Conservation (phyloP, 2,113 vertebrate genomes). For the Malurus cyaneus region DNA sequence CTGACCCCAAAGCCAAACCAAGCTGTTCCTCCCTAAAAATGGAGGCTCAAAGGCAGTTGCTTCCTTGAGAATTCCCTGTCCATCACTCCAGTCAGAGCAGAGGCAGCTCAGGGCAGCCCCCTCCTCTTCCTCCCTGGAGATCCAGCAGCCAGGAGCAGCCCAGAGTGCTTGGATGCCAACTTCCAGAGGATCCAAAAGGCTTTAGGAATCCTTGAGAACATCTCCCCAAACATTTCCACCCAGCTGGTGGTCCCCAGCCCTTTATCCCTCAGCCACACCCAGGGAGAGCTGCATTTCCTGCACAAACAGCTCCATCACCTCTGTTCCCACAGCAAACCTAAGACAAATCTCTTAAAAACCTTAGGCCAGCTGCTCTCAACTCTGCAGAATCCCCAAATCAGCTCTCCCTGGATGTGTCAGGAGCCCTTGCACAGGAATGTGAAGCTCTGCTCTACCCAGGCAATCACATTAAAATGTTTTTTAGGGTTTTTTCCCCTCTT, state of each 20-base stretch:
- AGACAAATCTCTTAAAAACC: background rate
- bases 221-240: rapidly evolving
- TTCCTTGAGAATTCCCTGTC: background rate
- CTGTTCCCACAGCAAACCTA: background rate
- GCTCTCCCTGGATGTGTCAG: background rate
- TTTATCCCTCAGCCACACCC: rapidly evolving
- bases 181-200: background rate
- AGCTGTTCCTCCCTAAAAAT: background rate
- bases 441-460: background rate
- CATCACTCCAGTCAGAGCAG: background rate
- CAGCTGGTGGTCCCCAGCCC: background rate
- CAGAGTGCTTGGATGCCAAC: background rate
- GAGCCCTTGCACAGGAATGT: background rate
- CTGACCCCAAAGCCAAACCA: background rate
- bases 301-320: background rate
- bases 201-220: background rate
- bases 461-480: background rate
- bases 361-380: background rate
- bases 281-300: background rate
- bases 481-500: background rate
- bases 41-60: background rate
- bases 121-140: background rate
- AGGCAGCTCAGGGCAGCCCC: background rate
- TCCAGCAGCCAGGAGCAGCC: background rate
- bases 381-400: background rate